Percentiles rank a stretch among this genome's conserved stretches.
Evolutionary conservation across 2,113 vertebrate species (phyloP).

Genomic region (Larimichthys polyactis): DNA sequence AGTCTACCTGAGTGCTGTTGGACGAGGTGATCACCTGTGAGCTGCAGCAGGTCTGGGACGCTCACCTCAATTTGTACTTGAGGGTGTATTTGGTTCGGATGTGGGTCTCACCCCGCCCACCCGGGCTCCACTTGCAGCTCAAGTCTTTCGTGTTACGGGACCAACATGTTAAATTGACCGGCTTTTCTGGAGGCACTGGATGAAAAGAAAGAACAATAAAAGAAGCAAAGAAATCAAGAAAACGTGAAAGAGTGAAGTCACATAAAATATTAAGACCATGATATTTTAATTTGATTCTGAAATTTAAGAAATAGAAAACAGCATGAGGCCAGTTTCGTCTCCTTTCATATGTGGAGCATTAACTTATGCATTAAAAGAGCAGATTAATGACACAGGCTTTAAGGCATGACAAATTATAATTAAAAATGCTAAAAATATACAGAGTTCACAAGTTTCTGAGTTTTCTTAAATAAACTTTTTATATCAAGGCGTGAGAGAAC

Average conservation of each 20-base stretch:
- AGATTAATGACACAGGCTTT: background rate
- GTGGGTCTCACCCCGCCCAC: constrained; percentile 90
- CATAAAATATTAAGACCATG: background rate
- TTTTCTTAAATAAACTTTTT: background rate
- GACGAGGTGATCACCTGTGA: constrained; percentile 51
- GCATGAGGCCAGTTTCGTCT: background rate
- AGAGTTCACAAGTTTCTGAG: background rate
- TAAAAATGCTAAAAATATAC: background rate
- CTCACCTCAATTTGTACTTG: constrained; percentile 95
- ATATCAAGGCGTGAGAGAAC: background rate
- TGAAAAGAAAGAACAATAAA: background rate
- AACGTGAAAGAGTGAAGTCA: background rate
- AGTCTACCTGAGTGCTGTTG: constrained; percentile 42
- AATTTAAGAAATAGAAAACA: background rate
- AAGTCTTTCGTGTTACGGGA: constrained; percentile 95
- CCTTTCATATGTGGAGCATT: too few species aligned
- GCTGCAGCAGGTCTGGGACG: constrained; percentile 47
- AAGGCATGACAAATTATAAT: background rate
- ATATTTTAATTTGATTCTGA: background rate
- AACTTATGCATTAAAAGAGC: background rate
- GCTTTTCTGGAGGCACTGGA: constrained; percentile 93
- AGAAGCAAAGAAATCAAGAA: background rate
- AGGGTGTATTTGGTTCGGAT: constrained; percentile 93
- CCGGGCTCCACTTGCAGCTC: constrained; percentile 91
- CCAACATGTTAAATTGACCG: constrained; percentile 93